Conservation (phyloP, 2,797 vertebrate genomes). For the Numenius phaeopus region DNA sequence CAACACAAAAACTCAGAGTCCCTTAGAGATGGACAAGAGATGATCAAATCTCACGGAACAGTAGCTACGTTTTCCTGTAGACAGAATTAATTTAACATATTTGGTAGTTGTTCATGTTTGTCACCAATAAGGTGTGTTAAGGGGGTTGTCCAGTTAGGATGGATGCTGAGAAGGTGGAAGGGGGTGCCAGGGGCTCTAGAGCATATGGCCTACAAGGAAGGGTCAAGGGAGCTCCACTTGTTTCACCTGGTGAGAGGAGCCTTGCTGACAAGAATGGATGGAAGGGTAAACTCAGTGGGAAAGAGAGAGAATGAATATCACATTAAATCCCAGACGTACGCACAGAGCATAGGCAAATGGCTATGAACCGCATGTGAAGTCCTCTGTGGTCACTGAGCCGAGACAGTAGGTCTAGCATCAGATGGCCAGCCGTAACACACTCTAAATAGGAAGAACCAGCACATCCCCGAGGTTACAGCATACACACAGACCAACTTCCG, state of each 20-base stretch:
- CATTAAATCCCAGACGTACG: neutral
- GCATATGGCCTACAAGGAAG: neutral
- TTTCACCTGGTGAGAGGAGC: neutral
- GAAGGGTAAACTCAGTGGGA: neutral
- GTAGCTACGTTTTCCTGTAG: neutral
- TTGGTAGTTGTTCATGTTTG: neutral
- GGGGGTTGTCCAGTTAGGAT: neutral
- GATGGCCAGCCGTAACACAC: accelerated
- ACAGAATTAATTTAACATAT: neutral
- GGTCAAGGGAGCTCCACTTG: neutral
- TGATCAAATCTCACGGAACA: neutral
- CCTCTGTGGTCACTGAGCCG: accelerated
- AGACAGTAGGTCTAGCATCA: neutral
- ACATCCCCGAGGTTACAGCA: neutral
- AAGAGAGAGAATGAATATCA: neutral
- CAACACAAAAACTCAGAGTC: neutral
- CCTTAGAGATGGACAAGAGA: neutral
- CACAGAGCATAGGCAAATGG: neutral
- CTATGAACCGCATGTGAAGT: neutral
- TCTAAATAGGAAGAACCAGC: neutral
- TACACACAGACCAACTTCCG: neutral
- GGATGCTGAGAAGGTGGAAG: neutral
- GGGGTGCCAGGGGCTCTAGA: neutral
- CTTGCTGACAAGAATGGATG: neutral
- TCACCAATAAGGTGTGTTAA: neutral